These are phyloP conservation scores for Anguilla japonica DNA, from an alignment of 2,113 vertebrate genomes.

Conservation along the genomic window DNA sequence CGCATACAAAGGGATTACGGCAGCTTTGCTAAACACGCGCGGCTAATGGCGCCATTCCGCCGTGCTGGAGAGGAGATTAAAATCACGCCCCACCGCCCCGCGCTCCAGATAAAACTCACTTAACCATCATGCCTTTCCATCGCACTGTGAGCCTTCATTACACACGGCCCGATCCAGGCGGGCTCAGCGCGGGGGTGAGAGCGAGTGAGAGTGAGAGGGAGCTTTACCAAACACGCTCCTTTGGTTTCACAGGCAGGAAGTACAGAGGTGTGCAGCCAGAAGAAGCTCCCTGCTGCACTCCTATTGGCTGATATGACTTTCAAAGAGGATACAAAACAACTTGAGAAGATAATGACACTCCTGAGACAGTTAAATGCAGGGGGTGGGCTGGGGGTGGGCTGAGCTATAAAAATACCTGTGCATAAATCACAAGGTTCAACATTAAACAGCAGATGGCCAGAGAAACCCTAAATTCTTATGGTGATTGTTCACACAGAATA, in stretches of 20 bases:
- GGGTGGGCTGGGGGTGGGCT: neutral
- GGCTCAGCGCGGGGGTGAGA: no score
- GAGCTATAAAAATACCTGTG: neutral
- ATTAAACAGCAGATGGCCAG: neutral
- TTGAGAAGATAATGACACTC: neutral
- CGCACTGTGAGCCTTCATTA: neutral
- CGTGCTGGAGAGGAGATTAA: conserved; percentile 13
- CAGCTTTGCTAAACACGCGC: neutral
- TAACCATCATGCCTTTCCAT: neutral
- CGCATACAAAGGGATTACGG: conserved; percentile 16
- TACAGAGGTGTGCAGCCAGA: neutral
- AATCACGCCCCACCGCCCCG: conserved; percentile 4
- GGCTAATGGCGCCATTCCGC: conserved; percentile 3
- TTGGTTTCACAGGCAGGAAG: neutral
- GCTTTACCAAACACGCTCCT: neutral
- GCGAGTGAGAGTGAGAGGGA: no score
- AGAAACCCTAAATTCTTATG: neutral
- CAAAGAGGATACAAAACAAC: neutral
- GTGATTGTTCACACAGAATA: neutral
- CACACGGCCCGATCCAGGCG: neutral
- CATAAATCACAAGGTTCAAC: neutral
- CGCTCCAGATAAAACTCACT: conserved; percentile 3
- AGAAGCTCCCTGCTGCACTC: neutral
- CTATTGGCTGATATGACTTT: neutral
- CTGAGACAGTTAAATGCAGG: neutral